phyloP scores from a whole-genome alignment of 2,797 vertebrate species.

The Falco concolor region DNA sequence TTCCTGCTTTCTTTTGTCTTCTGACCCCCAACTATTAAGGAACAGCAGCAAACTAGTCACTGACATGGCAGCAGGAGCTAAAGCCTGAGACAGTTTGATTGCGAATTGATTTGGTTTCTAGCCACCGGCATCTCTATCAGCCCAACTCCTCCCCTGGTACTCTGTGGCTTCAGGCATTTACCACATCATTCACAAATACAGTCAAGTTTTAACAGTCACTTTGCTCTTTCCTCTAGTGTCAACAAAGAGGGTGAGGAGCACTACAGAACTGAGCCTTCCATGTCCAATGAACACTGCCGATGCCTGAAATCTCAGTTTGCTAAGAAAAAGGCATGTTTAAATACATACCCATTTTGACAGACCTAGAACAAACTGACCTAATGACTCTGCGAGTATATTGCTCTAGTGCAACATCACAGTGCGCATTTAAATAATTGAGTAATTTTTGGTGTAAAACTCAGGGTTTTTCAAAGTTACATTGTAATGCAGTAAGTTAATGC shows the following conservation, averaged over 20 bases:
- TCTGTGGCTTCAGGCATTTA: neutral
- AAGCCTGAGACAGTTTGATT: neutral
- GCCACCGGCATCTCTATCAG: neutral
- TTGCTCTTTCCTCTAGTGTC: neutral
- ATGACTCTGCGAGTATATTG: neutral
- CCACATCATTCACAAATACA: neutral
- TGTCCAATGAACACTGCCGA: neutral
- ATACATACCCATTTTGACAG: fast-evolving
- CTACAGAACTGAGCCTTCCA: neutral
- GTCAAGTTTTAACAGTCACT: neutral
- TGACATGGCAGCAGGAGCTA: neutral
- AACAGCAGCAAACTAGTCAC: neutral
- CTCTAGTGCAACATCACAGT: neutral
- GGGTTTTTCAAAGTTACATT: neutral
- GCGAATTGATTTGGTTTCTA: neutral
- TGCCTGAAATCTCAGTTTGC: neutral
- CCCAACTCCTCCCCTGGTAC: neutral
- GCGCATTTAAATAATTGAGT: neutral
- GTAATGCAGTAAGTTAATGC: neutral
- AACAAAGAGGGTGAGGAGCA: neutral
- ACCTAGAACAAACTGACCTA: neutral
- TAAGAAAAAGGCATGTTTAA: neutral
- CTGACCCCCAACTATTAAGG: neutral
- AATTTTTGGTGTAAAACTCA: neutral
- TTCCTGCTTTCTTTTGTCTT: neutral